Evolutionary conservation across 2,113 vertebrate genomes (phyloP).

Genomic region (Ursus arctos): DNA sequence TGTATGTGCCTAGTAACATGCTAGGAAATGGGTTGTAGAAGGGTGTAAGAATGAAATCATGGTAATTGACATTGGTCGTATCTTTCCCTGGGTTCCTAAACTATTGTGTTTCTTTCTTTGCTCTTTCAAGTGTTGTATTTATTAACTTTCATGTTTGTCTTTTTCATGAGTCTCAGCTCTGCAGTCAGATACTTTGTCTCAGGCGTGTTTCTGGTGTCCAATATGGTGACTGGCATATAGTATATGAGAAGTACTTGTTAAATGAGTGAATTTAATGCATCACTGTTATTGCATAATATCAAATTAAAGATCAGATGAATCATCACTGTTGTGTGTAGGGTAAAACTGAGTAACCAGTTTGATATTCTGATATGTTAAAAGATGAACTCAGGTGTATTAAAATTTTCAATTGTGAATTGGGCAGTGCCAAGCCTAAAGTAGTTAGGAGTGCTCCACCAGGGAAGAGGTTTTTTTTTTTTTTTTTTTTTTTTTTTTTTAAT

Average conservation of each 20-base stretch:
- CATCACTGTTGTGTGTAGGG: background rate
- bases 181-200: background rate
- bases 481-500: no score
- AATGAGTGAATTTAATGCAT: background rate
- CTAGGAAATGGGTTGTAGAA: background rate
- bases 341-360: background rate
- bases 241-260: slow-evolving; percentile 44
- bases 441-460: background rate
- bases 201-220: background rate
- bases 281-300: background rate
- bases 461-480: background rate
- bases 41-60: background rate
- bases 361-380: background rate
- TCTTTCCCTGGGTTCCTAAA: background rate
- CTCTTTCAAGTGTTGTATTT: background rate
- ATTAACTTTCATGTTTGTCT: slow-evolving; percentile 10
- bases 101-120: background rate
- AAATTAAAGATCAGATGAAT: background rate
- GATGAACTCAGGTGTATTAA: background rate
- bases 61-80: background rate
- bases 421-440: background rate
- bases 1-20: background rate
- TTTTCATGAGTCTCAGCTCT: background rate
- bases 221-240: background rate
- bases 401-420: background rate